Percentiles rank a stretch among this genome's conserved stretches.
Conservation (phyloP, 92 coral and sea anemone species). For the Zoanthus gigantus region DNA sequence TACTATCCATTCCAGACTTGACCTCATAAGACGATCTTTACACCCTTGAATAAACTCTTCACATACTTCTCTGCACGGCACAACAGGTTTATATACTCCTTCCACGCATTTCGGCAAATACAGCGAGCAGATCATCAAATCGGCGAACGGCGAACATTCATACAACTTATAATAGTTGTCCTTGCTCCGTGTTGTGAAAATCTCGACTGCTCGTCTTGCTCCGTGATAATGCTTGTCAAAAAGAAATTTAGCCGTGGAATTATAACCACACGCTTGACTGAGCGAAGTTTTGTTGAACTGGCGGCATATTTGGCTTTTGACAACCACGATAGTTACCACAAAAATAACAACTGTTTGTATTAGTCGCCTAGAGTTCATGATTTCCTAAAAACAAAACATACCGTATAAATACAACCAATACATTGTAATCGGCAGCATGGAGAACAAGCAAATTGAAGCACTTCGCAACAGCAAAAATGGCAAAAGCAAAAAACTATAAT, state of each 20-base stretch:
- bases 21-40: constrained; percentile 26
- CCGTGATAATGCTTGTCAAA: not conserved
- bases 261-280: constrained; percentile 59
- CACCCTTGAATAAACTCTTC: constrained; percentile 80
- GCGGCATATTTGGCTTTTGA: constrained; percentile 28
- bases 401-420: not conserved
- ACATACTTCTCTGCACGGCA: constrained; percentile 81
- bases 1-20: constrained; percentile 63
- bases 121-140: constrained; percentile 55
- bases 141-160: constrained; percentile 63
- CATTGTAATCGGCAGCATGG: not conserved
- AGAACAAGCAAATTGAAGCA: not conserved
- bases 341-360: not conserved
- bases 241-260: constrained; percentile 47
- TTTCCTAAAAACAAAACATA: constrained; percentile 5
- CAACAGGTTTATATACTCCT: constrained; percentile 47
- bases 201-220: constrained; percentile 12
- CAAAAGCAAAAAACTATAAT: not conserved
- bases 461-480: not conserved
- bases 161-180: constrained; percentile 24
- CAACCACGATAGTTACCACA: not conserved
- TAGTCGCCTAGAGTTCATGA: constrained; percentile 1
- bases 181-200: constrained; percentile 8
- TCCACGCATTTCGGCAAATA: constrained; percentile 62
- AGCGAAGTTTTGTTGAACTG: constrained; percentile 52